These are phyloP conservation scores for Petrolisthes manimaculis DNA, from an alignment of 2,888 invertebrate species.

Conservation along the genomic window DNA sequence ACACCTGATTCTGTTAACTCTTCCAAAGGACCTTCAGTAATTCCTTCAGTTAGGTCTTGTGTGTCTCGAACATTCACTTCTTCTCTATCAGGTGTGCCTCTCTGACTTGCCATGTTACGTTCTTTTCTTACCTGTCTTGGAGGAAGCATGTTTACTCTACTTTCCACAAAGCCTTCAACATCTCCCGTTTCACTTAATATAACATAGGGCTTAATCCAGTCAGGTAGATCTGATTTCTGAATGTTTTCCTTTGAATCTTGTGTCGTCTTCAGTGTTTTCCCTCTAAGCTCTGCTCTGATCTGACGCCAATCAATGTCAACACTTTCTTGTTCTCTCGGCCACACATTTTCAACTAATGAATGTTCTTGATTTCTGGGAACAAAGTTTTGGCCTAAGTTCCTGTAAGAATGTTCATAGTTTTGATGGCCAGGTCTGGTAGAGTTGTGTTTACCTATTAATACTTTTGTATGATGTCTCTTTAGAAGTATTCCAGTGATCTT, in stretches of 20 bases:
- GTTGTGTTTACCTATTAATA: background rate
- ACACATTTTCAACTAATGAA: background rate
- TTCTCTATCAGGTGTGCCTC: background rate
- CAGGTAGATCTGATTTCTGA: conserved; percentile 44
- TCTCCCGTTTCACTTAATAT: conserved; percentile 57
- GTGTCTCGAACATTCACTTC: background rate
- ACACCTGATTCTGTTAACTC: conserved; percentile 19
- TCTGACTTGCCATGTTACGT: background rate
- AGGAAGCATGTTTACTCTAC: background rate
- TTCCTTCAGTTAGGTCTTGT: conserved; percentile 25
- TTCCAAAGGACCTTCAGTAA: conserved; percentile 48
- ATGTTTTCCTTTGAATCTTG: conserved; percentile 19
- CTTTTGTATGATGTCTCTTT: conserved; percentile 17
- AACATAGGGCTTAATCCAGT: conserved; percentile 57
- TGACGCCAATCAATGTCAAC: conserved; percentile 34
- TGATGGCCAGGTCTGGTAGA: background rate
- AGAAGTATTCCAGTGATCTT: conserved; percentile 40
- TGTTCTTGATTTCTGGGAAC: background rate
- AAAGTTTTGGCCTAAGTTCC: background rate
- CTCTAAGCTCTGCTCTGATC: conserved; percentile 30
- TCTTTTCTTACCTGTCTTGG: background rate
- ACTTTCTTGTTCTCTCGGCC: background rate
- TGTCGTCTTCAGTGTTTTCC: conserved; percentile 13
- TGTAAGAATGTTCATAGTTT: background rate
- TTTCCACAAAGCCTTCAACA: conserved; percentile 46